A percentile compares a stretch with the other conserved stretches of the same genome.
Conservation (phyloP, 1,140 invertebrate genomes). For the Pseudomyrmex flavicornis region DNA sequence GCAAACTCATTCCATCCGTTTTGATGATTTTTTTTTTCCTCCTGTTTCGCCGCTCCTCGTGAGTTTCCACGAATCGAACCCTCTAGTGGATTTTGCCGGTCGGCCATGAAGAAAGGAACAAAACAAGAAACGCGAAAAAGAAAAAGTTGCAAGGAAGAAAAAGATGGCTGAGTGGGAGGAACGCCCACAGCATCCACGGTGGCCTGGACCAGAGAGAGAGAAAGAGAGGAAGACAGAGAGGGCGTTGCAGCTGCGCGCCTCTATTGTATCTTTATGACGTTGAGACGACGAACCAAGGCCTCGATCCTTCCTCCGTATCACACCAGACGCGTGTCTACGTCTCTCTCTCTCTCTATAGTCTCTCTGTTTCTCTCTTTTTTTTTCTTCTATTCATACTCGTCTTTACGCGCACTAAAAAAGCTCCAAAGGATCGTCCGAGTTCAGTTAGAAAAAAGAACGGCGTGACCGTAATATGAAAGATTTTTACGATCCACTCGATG, state of each 20-base stretch:
- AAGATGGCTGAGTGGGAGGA: not conserved
- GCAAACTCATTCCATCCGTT: not conserved
- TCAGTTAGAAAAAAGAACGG: not conserved
- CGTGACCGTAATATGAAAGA: constrained; percentile 1
- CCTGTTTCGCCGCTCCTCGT: not conserved
- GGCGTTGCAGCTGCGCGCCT: constrained; percentile 32
- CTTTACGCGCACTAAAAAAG: constrained; percentile 34
- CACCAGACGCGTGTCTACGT: constrained; percentile 8
- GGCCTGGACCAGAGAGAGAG: constrained; percentile 21
- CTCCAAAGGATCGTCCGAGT: not conserved
- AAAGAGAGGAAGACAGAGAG: not conserved
- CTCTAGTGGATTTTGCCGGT: not conserved
- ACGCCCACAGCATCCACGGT: constrained; percentile 51
- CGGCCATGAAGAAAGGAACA: not conserved
- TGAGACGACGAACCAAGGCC: constrained; percentile 45
- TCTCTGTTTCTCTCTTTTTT: constrained; percentile 23
- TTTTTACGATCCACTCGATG: constrained; percentile 3
- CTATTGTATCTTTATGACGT: constrained; percentile 59
- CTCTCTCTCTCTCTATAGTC: constrained; percentile 6
- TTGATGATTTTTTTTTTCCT: constrained; percentile 17
- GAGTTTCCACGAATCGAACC: constrained; percentile 34
- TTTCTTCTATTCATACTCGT: constrained; percentile 35
- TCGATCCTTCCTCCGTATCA: constrained; percentile 16
- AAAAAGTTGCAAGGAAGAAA: constrained; percentile 17
- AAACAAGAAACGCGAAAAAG: constrained; percentile 15